Evolutionary conservation across 1,140 invertebrate species (phyloP), one percentile per base, ranked within the genome.

Genomic region (Drosophila arizonae): DNA sequence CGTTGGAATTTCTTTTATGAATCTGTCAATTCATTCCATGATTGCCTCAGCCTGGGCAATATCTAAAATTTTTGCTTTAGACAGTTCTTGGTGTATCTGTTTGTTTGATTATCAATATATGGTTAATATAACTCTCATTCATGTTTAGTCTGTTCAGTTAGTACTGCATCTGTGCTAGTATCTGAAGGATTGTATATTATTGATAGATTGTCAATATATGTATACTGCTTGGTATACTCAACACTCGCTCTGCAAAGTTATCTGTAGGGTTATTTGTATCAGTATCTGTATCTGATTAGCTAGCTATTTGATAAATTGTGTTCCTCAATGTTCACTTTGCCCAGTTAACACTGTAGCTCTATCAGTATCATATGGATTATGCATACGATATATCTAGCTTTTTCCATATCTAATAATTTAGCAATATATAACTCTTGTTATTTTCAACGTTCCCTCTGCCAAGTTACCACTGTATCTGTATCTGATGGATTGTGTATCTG

Each of bases 281-380:
- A 6, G 6, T 30, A 30, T 30, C 28, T 30, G 21, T 2, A 43
- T 3, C 41, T n/a, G 41, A n/a, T 11, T 43, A 11, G 41, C n/a
- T n/a, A 30, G 39, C 10, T 33, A 33, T 33, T 6, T 33, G 2
- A 33, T 33, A 33, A 6, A 33, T 33, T 10, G 33, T 33, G 5
- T 8, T 1, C 8, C 9, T 33, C 4, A 39, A 39, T 11, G 36
- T 39, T 11, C 36, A 39, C 11, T 39, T 11, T 13, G 10, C 2
- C 11, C 2, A 39, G 11, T 13, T 39, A 11, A 0, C 36, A 39
- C 36, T 39, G 36, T 39, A 39, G 10, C 36, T 48, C 24, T 21
- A 17, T 36, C 46, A 51, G 56, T 3, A 24, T 24, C 21, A 24
- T 24, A 43, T 17, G 15, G 72, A 64, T 74, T 39, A n/a, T 55